Conservation (phyloP, 2,113 vertebrate species). For the Buteo buteo region DNA sequence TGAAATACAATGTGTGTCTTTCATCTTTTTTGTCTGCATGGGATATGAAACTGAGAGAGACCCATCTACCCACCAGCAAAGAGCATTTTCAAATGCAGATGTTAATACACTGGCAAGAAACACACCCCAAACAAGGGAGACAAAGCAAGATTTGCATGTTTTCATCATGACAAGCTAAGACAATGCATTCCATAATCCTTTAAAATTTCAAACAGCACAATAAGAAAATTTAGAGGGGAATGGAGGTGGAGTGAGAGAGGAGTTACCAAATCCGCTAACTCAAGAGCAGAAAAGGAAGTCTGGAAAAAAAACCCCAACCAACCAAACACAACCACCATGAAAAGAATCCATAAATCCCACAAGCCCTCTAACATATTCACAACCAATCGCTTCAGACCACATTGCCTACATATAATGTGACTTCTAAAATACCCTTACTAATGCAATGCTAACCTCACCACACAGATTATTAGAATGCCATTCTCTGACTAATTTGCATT, state of each 20-base stretch:
- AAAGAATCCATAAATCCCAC: slow-evolving; percentile 35
- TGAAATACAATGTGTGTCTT: neutral
- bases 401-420: neutral
- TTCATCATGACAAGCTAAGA: neutral
- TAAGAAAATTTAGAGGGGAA: neutral
- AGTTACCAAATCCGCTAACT: slow-evolving; percentile 17
- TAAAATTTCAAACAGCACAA: neutral
- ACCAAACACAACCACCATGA: neutral
- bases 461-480: slow-evolving; percentile 6
- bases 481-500: slow-evolving; percentile 32
- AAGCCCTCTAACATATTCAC: neutral
- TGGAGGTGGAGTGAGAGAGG: neutral
- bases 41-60: neutral
- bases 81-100: neutral
- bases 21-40: neutral
- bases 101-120: slow-evolving; percentile 13
- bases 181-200: neutral
- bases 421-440: neutral
- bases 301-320: neutral
- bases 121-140: neutral
- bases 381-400: slow-evolving; percentile 17
- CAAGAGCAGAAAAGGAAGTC: slow-evolving; percentile 21
- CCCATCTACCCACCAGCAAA: neutral
- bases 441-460: neutral
- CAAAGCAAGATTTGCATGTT: neutral